These are phyloP conservation scores for Portunus trituberculatus DNA, from an alignment of 1,140 invertebrate genomes.

Conservation along the genomic window DNA sequence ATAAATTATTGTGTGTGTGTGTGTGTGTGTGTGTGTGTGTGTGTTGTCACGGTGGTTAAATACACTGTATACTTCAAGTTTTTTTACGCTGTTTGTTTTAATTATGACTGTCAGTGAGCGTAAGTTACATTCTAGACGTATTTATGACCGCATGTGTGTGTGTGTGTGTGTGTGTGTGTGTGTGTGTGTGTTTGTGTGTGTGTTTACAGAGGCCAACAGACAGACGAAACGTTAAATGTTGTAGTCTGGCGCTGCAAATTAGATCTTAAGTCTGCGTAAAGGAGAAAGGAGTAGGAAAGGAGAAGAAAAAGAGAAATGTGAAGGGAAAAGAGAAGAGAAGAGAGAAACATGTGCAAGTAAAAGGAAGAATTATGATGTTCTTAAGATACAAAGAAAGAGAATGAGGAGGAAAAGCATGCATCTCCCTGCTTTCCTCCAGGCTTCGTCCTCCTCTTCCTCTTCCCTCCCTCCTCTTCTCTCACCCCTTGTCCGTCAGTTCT, in stretches of 20 bases:
- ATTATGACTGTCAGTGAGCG: too few species aligned
- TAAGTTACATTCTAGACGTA: too few species aligned
- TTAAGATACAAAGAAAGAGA: not conserved
- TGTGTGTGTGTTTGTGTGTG: not conserved
- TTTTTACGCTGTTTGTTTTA: too few species aligned
- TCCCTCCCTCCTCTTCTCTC: not conserved
- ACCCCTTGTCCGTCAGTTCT: not conserved
- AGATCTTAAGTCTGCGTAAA: not conserved
- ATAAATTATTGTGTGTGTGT: too few species aligned
- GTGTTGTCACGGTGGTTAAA: too few species aligned
- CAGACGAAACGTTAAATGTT: not conserved
- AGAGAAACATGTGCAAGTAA: not conserved
- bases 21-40: too few species aligned
- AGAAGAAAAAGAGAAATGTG: not conserved
- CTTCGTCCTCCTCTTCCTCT: not conserved
- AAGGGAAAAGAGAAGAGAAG: not conserved
- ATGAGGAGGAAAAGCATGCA: too few species aligned
- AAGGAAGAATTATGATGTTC: not conserved
- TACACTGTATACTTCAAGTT: too few species aligned
- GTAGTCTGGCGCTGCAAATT: not conserved
- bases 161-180: too few species aligned
- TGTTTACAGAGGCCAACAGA: not conserved
- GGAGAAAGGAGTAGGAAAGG: not conserved
- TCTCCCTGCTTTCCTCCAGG: not conserved
- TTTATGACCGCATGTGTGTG: too few species aligned